A percentile compares a stretch with the other conserved stretches of the same genome.
These are phyloP conservation scores for Tauraco hartlaubi DNA, from an alignment of 2,797 vertebrate species.

Conservation along the genomic window DNA sequence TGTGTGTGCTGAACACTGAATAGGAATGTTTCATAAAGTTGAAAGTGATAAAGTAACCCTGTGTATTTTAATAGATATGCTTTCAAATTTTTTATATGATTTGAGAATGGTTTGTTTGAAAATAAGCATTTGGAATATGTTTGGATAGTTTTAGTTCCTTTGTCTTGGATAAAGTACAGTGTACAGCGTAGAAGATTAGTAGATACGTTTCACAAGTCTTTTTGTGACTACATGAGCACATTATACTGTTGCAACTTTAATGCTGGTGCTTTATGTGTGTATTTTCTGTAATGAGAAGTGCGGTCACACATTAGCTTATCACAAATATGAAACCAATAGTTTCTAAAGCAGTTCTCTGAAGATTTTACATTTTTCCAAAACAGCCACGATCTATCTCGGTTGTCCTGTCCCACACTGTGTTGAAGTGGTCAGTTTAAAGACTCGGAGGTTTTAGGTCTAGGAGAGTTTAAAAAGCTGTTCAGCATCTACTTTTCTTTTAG, in stretches of 20 bases:
- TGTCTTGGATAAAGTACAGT: not conserved
- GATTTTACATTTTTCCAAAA: not conserved
- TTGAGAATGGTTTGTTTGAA: not conserved
- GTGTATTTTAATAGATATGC: not conserved
- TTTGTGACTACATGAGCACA: not conserved
- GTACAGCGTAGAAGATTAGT: not conserved
- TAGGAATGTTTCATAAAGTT: not conserved
- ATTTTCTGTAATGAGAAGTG: not conserved
- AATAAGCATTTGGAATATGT: not conserved
- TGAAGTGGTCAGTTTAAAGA: not conserved
- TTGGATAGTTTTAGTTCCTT: not conserved
- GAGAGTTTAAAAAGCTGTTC: not conserved
- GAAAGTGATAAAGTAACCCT: not conserved
- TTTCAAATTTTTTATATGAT: not conserved
- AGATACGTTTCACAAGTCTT: not conserved
- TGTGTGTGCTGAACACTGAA: not conserved
- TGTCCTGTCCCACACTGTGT: rapidly evolving
- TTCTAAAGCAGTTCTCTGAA: not conserved
- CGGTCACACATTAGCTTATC: not conserved
- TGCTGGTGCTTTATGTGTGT: not conserved
- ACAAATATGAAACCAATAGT: not conserved
- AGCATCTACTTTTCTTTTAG: not conserved
- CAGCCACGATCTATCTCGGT: rapidly evolving
- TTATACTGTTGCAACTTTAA: not conserved
- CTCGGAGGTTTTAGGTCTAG: not conserved